These are phyloP conservation scores for Folsomia candida DNA, from an alignment of 2,888 invertebrate genomes.

Conservation along the genomic window DNA sequence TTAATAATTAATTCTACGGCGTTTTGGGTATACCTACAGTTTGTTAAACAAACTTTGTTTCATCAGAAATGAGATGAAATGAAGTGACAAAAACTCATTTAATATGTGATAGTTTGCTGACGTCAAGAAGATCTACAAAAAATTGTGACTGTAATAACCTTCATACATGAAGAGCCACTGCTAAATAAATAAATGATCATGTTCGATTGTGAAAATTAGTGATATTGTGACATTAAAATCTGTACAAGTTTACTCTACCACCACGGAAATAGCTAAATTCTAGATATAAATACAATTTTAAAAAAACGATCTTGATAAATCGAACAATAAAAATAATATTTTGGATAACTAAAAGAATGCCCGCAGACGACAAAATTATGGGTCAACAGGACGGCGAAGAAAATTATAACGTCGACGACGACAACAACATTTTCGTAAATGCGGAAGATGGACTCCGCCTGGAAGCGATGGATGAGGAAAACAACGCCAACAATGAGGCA, in stretches of 20 bases:
- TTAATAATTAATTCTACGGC: too few species aligned
- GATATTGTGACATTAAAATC: background rate
- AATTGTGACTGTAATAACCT: too few species aligned
- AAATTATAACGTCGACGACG: conserved; percentile 16
- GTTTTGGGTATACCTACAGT: too few species aligned
- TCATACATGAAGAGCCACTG: too few species aligned
- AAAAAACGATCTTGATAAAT: background rate
- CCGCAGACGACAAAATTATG: background rate
- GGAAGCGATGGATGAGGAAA: conserved; percentile 37
- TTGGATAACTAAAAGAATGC: conserved; percentile 1
- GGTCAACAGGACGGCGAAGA: background rate
- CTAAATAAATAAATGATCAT: too few species aligned
- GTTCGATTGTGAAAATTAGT: background rate
- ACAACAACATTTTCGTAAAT: conserved; percentile 23
- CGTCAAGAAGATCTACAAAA: too few species aligned
- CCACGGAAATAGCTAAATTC: background rate
- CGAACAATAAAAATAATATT: background rate
- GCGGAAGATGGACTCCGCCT: conserved; percentile 34
- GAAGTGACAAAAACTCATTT: too few species aligned
- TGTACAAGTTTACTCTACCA: background rate
- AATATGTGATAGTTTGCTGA: too few species aligned
- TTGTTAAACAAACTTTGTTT: too few species aligned
- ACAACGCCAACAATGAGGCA: conserved; percentile 20
- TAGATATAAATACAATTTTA: background rate
- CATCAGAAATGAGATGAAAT: too few species aligned